Conservation (phyloP, 1,140 invertebrate genomes). For the Ganaspis sp. region DNA sequence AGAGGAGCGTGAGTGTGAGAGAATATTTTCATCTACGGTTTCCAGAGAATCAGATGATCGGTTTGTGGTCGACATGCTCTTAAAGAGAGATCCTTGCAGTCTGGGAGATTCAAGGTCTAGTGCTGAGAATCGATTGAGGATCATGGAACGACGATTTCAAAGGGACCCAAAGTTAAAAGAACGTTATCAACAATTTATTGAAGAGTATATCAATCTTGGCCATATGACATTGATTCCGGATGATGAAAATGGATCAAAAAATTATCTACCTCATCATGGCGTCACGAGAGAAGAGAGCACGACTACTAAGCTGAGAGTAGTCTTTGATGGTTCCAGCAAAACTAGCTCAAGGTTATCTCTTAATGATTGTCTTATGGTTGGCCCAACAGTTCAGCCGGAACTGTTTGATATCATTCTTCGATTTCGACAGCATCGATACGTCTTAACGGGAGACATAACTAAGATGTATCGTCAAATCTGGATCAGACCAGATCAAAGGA, state of each 20-base stretch:
- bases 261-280: no score
- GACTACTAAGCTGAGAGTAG: no score
- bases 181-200: neutral
- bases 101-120: neutral
- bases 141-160: neutral
- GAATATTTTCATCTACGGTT: neutral
- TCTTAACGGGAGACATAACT: slow-evolving; percentile 57
- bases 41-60: neutral
- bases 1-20: neutral
- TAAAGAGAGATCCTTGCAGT: neutral
- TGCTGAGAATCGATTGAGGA: neutral
- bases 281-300: no score
- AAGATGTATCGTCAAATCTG: slow-evolving; percentile 65
- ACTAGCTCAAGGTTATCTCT: no score
- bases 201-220: no score
- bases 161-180: neutral
- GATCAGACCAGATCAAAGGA: slow-evolving; percentile 45
- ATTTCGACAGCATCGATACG: slow-evolving; percentile 34
- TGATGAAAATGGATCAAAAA: no score
- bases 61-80: neutral
- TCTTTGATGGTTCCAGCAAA: no score
- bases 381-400: no score
- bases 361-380: no score
- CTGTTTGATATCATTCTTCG: no score
- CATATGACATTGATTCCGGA: no score